Conservation (phyloP, 2,888 invertebrate genomes). For the Dicyrtomina minuta region DNA sequence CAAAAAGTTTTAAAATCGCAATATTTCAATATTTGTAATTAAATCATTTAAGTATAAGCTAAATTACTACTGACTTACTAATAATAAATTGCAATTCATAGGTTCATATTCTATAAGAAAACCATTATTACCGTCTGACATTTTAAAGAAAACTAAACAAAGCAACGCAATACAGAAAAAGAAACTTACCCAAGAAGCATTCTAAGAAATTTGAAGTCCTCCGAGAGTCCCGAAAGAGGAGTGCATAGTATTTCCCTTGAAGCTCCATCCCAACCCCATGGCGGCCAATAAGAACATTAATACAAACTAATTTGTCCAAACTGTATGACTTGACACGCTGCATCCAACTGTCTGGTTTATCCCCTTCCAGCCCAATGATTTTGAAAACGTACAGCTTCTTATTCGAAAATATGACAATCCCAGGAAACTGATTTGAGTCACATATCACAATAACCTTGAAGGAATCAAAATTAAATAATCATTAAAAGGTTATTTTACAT, state of each 20-base stretch:
- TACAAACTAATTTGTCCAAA: conserved; percentile 42
- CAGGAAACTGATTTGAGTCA: conserved; percentile 38
- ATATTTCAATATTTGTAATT: too few species aligned
- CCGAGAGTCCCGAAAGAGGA: conserved; percentile 49
- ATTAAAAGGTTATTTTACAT: not conserved
- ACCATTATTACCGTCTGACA: not conserved
- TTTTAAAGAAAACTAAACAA: not conserved
- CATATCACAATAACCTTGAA: conserved; percentile 40
- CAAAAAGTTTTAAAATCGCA: too few species aligned
- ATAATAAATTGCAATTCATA: conserved; percentile 2
- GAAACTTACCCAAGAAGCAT: conserved; percentile 47
- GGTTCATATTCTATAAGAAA: not conserved
- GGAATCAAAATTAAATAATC: not conserved
- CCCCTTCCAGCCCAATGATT: conserved; percentile 51
- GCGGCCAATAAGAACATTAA: conserved; percentile 51
- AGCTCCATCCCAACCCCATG: conserved; percentile 52
- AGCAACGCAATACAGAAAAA: not conserved
- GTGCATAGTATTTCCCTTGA: conserved; percentile 48
- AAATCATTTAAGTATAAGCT: too few species aligned
- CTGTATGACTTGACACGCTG: conserved; percentile 45
- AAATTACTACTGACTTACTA: not conserved
- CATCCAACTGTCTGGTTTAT: conserved; percentile 51
- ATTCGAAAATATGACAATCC: conserved; percentile 49
- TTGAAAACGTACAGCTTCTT: conserved; percentile 50
- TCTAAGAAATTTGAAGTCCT: conserved; percentile 49